phyloP scores from a whole-genome alignment of 1,140 invertebrate species.

The Zaprionus inermis region DNA sequence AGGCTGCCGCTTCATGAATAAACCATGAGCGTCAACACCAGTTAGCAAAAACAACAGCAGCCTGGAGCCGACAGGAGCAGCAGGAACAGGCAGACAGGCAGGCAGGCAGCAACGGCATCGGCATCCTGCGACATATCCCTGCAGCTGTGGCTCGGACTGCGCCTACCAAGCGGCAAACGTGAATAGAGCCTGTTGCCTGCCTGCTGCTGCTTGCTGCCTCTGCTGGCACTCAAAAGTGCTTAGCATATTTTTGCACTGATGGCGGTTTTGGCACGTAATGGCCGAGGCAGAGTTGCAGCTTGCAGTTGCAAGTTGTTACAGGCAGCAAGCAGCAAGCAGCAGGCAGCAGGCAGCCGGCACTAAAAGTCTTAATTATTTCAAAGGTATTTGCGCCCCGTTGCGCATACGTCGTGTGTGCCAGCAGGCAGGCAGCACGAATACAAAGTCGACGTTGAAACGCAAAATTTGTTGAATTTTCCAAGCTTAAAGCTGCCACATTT shows the following conservation, averaged over 20 bases:
- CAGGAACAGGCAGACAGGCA: background rate
- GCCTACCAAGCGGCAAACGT: slow-evolving; percentile 14
- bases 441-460: background rate
- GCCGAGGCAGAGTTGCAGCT: slow-evolving; percentile 36
- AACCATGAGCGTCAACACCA: slow-evolving; percentile 62
- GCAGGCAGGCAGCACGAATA: background rate
- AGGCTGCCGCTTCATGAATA: slow-evolving; percentile 57
- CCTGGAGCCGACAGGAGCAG: slow-evolving; percentile 5
- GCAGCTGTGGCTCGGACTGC: background rate
- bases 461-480: background rate
- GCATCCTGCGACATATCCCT: slow-evolving; percentile 17
- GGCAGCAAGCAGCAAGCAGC: slow-evolving; percentile 1
- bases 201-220: too few species aligned
- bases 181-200: background rate
- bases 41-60: slow-evolving; percentile 61
- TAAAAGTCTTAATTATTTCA: slow-evolving; percentile 72
- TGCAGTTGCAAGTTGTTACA: slow-evolving; percentile 23
- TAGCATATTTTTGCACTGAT: slow-evolving; percentile 69
- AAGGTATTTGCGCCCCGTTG: slow-evolving; percentile 52
- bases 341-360: slow-evolving; percentile 24
- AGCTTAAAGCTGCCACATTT: background rate
- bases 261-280: slow-evolving; percentile 52
- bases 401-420: slow-evolving; percentile 26
- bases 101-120: background rate
- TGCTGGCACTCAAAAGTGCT: slow-evolving; percentile 54